A percentile compares a stretch with the other conserved stretches of the same genome.
These are phyloP conservation scores for Ctenomys sociabilis DNA, from an alignment of 2,113 vertebrate species.

Conservation along the genomic window DNA sequence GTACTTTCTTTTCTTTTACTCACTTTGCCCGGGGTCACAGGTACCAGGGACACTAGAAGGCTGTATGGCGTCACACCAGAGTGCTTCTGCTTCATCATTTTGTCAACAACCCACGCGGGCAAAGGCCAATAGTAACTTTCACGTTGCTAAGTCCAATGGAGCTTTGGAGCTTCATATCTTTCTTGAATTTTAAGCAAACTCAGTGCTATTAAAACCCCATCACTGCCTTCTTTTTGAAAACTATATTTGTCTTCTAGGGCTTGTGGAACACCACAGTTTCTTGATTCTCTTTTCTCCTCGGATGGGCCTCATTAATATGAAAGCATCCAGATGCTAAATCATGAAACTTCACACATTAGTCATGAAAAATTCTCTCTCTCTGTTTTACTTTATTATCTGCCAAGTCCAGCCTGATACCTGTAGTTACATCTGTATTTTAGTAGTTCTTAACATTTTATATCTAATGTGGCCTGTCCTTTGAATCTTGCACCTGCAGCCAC, in stretches of 20 bases:
- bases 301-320: neutral
- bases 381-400: neutral
- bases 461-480: neutral
- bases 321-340: neutral
- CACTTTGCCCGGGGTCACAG: neutral
- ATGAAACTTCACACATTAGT: neutral
- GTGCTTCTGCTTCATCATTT: neutral
- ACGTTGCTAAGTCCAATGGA: neutral
- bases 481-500: neutral
- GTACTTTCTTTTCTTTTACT: neutral
- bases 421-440: neutral
- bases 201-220: neutral
- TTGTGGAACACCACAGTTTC: neutral
- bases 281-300: neutral
- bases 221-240: neutral
- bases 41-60: neutral
- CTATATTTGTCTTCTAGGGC: neutral
- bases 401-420: neutral
- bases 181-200: slow-evolving; percentile 25
- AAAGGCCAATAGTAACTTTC: neutral
- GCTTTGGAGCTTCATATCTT: neutral
- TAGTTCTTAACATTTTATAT: neutral
- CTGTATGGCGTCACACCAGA: neutral
- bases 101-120: neutral
- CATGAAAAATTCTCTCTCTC: neutral